Percentiles rank a stretch among this genome's conserved stretches.
Evolutionary conservation across 2,113 vertebrate genomes (phyloP).

Genomic region (Sphaerodactylus townsendi): DNA sequence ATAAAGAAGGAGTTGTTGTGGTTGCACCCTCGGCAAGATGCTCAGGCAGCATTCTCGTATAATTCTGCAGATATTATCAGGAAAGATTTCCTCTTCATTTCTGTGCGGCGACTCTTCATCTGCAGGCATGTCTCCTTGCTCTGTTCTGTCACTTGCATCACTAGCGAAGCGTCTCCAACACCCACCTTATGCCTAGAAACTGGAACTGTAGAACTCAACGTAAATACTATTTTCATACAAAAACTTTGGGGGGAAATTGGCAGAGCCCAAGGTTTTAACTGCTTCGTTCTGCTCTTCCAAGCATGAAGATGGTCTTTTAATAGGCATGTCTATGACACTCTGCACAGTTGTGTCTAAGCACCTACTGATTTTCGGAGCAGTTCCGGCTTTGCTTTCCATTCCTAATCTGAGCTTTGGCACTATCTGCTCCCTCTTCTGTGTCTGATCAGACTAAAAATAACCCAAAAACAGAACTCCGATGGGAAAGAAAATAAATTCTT

Average conservation of each 20-base stretch:
- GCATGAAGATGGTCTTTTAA: conserved; percentile 11
- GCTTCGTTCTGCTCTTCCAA: conserved; percentile 24
- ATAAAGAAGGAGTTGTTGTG: not conserved
- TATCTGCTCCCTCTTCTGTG: not conserved
- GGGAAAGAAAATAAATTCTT: conserved; percentile 23
- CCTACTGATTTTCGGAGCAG: not conserved
- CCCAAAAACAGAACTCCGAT: not conserved
- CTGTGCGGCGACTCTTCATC: not conserved
- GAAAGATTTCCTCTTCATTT: fast-evolving
- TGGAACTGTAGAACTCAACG: not conserved
- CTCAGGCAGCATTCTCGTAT: not conserved
- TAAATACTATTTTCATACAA: conserved; percentile 28
- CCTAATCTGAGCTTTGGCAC: conserved; percentile 19
- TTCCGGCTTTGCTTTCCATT: conserved; percentile 32
- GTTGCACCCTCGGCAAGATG: not conserved
- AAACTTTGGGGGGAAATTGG: not conserved
- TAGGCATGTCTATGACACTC: conserved; percentile 1
- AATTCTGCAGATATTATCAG: fast-evolving
- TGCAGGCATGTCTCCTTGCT: not conserved
- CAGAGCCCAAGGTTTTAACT: not conserved
- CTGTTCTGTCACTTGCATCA: not conserved
- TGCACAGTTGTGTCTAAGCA: not conserved
- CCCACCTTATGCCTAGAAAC: fast-evolving
- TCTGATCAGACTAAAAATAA: conserved; percentile 50
- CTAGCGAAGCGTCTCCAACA: fast-evolving